Percentiles rank a stretch among this genome's conserved stretches.
Conservation (phyloP, 2,113 vertebrate species). For the Hyaena hyaena region DNA sequence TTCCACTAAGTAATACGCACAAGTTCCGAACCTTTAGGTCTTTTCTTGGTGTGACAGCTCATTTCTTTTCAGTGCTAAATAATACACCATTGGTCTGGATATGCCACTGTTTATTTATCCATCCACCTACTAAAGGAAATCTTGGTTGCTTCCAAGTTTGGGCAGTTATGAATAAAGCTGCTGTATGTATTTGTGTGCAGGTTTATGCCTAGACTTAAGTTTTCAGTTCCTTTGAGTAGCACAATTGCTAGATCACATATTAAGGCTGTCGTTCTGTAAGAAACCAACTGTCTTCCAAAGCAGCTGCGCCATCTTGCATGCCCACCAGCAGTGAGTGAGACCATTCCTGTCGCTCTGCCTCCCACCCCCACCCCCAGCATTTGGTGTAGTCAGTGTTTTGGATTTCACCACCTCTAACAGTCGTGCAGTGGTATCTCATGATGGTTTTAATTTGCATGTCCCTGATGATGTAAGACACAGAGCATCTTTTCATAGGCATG, state of each 20-base stretch:
- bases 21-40: neutral
- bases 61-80: neutral
- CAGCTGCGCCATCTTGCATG: neutral
- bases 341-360: neutral
- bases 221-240: neutral
- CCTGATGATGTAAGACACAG: neutral
- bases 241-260: too few relatives aligned
- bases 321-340: neutral
- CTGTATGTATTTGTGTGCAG: neutral
- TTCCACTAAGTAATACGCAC: neutral
- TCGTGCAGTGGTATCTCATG: neutral
- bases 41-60: neutral
- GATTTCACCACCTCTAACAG: neutral
- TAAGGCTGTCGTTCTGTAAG: neutral
- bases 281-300: neutral
- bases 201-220: neutral
- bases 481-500: neutral
- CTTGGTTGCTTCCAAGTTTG: too few relatives aligned
- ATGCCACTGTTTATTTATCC: neutral
- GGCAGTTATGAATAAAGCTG: neutral
- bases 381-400: too few relatives aligned
- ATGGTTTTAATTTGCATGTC: neutral
- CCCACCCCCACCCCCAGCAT: neutral
- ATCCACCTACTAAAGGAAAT: neutral
- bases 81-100: accelerated